Percentiles rank a stretch among this genome's conserved stretches.
Conservation (phyloP, 1,140 invertebrate genomes). For the Lepidurus apus region DNA sequence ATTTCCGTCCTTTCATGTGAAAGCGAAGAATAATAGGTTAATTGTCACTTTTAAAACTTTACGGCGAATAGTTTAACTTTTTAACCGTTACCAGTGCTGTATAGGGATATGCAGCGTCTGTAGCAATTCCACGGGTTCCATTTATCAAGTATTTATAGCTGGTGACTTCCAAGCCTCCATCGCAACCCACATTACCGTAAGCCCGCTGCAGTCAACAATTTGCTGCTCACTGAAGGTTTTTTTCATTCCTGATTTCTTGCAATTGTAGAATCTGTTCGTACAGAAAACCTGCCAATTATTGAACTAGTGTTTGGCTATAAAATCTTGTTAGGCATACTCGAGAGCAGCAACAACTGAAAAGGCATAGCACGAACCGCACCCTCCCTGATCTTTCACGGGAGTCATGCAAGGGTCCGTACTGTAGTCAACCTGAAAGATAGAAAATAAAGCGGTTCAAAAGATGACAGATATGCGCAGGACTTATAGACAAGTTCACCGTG, state of each 20-base stretch:
- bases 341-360: conserved; percentile 41
- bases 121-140: not conserved
- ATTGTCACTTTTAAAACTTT: not conserved
- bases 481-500: not conserved
- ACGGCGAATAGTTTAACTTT: not conserved
- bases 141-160: not conserved
- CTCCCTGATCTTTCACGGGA: conserved; percentile 37
- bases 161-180: conserved; percentile 52
- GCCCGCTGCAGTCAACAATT: conserved; percentile 54
- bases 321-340: conserved; percentile 37
- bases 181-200: conserved; percentile 59
- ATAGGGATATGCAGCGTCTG: not conserved
- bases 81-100: not conserved
- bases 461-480: not conserved
- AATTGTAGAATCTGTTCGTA: not conserved
- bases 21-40: not conserved
- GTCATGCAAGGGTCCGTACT: conserved; percentile 27
- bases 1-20: not conserved
- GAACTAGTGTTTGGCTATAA: conserved; percentile 7
- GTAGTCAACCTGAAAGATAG: conserved; percentile 26
- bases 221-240: conserved; percentile 51
- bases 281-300: not conserved
- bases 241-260: not conserved
- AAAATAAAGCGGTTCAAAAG: not conserved
- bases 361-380: conserved; percentile 46